Evolutionary conservation across 2,888 invertebrate species (phyloP), one percentile per base, ranked within the genome.

Genomic region (Antitype chi): DNA sequence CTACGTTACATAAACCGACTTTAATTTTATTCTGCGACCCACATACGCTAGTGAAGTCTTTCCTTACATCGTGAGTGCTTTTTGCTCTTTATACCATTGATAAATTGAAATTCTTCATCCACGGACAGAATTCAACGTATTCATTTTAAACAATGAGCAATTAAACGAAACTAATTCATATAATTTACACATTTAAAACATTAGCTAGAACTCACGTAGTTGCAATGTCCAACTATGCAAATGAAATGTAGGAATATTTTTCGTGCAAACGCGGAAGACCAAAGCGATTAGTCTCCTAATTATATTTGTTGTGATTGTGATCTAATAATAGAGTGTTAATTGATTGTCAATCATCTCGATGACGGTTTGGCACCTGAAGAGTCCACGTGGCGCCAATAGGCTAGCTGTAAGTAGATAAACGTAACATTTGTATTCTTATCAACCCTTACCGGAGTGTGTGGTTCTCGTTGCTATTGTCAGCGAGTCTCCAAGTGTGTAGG

Each of bases 21-120:
- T 81, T 70, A 82, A 85, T 85, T 85, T 85, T 62, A 76, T 81
- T 68, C 67, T 28, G 70, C 63, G 81, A 72, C 81, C 76, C 70
- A 71, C 82, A 85, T 81, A 64, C 53, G 47, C 32, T 55, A 23
- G 59, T 59, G 49, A 64, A 68, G 17, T 69, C 57, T 69, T 66
- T 69, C 60, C 20, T 62, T 75, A 70, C 32, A 57, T 28, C 23
- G 63, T 25, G 38, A 73, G 23, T 53, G 80, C 47, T 63, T 70
- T 52, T 68, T 63, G n/a, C 49, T 63, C 52, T 43, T 73, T 38
- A 70, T 76, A 68, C 28, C 25, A 64, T 52, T 76, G 57, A 64
- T 38, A 47, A 32, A 38, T 60, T 49, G 32, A n/a, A 76, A 23
- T 71, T 28, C 23, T 64, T 57, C 11, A 60, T 55, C 49, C 2